Base-by-base conservation (phyloP, 1,140 invertebrate species). In the Drosophila kepulauana region DNA sequence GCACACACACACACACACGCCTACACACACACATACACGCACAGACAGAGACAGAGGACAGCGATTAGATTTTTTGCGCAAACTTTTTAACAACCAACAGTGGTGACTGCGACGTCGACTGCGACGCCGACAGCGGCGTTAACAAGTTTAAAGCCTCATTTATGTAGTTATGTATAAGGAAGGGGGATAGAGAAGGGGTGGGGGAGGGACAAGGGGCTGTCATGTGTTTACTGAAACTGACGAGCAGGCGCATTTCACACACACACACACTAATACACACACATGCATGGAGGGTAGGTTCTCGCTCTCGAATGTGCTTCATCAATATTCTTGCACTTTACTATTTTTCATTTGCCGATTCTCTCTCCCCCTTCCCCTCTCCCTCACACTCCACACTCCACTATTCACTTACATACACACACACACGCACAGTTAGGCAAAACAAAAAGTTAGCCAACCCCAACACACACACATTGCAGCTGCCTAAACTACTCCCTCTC, bases 111-210 rank as follows among this genome's bases (percentile, higher is more conserved):
- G 45, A 48, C 45, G 3, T 4, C 38, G 38, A 15, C 15, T 5
- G 43, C 58, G 46, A 20, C 52, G 30, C 61, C 41, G 58, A 54
- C 67, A 25, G 51, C 58, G 67, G 64, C 62, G 84, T 81, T 89
- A 91, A 89, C 79, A 86, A 89, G 77, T 82, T 91, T 89, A 90
- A 81, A 90, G 90, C 82, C 90, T 75, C 85, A 91, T 87, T 91
- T 91, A 89, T 91, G 70, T 70, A 79, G 81, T 91, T 82, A 76
- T 88, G 69, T 71, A 75, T 54, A 11, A 2, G 16, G 7, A n/a
- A 5, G 51, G 1, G 8, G 5, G 15, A 15, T 1, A 10, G 30
- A 43, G 43, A 20, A 10, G 4, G 8, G 33, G 0, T 4, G 11
- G 48, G 35, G 33, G 15, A 5, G 25, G 38, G 63, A 5, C 7